phyloP scores from a whole-genome alignment of 1,140 invertebrate genomes.

The Neodiprion lecontei region DNA sequence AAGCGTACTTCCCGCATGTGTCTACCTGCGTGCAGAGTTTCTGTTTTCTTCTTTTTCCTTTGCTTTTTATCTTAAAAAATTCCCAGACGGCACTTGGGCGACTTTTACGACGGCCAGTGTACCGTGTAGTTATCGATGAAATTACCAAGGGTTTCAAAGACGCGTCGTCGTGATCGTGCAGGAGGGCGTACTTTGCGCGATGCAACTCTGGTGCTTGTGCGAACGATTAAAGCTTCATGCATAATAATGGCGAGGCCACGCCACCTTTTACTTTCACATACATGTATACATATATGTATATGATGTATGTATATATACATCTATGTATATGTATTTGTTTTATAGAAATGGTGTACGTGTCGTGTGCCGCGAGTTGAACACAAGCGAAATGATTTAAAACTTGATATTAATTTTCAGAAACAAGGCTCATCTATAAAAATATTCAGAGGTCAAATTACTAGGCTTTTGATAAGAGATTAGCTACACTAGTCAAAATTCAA shows the following conservation, averaged over 20 bases:
- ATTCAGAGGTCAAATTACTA: too few relatives aligned
- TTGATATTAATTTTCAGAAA: too few relatives aligned
- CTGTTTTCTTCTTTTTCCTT: too few relatives aligned
- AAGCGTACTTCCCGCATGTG: too few relatives aligned
- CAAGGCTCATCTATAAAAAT: too few relatives aligned
- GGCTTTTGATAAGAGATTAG: too few relatives aligned
- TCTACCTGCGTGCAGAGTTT: too few relatives aligned
- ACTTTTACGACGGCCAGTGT: not conserved
- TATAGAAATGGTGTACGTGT: too few relatives aligned
- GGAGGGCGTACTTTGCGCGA: not conserved
- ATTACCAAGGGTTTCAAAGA: not conserved
- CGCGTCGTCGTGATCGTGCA: not conserved
- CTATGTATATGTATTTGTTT: not conserved
- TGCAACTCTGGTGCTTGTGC: not conserved
- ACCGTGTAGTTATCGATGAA: slow-evolving; percentile 1
- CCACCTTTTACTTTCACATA: not conserved
- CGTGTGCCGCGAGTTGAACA: too few relatives aligned
- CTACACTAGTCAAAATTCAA: too few relatives aligned
- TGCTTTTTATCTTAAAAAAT: not conserved
- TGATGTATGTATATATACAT: not conserved
- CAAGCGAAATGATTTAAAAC: too few relatives aligned
- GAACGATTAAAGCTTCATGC: slow-evolving; percentile 1
- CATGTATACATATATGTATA: not conserved
- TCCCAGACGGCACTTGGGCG: not conserved
- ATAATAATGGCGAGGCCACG: not conserved